Evolutionary conservation across 2,888 invertebrate genomes (phyloP).

Genomic region (Eulithis testata): DNA sequence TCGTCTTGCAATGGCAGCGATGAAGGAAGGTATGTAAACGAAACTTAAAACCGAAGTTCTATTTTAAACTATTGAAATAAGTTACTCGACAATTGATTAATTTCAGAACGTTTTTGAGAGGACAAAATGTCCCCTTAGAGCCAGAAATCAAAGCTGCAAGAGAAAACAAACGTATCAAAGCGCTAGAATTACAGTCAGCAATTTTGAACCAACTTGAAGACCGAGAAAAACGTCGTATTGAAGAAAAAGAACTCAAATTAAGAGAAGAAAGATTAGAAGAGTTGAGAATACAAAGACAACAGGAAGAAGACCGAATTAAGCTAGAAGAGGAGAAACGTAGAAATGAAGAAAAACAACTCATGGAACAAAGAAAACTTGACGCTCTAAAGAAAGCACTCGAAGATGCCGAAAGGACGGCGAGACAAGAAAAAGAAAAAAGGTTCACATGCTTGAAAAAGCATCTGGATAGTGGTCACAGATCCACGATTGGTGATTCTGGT

Average conservation of each 20-base stretch:
- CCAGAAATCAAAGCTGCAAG: conserved; percentile 91
- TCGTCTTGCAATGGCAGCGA: conserved; percentile 79
- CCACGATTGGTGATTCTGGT: conserved; percentile 34
- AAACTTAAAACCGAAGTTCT: background rate
- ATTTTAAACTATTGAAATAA: background rate
- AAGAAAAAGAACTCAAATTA: conserved; percentile 89
- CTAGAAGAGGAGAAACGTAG: conserved; percentile 89
- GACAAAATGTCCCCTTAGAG: conserved; percentile 94
- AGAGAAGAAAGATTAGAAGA: conserved; percentile 94
- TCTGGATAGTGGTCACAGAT: conserved; percentile 35
- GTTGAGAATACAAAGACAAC: conserved; percentile 89
- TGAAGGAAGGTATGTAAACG: conserved; percentile 67
- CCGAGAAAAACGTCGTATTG: conserved; percentile 88
- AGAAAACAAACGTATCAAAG: conserved; percentile 92
- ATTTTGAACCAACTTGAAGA: conserved; percentile 94
- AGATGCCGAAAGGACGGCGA: conserved; percentile 90
- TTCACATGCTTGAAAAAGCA: conserved; percentile 67
- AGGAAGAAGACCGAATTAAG: conserved; percentile 87
- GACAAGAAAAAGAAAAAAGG: conserved; percentile 86
- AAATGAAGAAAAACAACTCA: conserved; percentile 87
- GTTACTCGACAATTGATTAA: no score
- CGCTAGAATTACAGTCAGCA: conserved; percentile 93
- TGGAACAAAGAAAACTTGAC: conserved; percentile 89
- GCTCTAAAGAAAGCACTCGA: conserved; percentile 91
- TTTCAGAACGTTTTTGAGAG: conserved; percentile 89